These are phyloP conservation scores for Rhineura floridana DNA, from an alignment of 2,113 vertebrate genomes.

Conservation along the genomic window DNA sequence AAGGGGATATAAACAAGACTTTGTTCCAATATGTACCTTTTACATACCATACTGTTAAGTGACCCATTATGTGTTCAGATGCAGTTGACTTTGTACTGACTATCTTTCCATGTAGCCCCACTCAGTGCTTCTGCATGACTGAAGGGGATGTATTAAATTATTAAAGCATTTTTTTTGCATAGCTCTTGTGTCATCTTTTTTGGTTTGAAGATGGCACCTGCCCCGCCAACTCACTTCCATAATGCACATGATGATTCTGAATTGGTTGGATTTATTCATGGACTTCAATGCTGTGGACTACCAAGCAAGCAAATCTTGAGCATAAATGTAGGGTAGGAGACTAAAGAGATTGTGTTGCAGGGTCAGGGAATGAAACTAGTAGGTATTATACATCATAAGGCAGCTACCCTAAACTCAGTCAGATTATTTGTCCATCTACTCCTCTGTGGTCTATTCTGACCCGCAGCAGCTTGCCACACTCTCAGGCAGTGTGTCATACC, in stretches of 20 bases:
- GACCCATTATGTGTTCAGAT: constrained; percentile 37
- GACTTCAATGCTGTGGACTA: not conserved
- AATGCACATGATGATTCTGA: not conserved
- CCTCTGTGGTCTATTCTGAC: not conserved
- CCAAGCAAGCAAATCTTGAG: not conserved
- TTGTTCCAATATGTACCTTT: constrained; percentile 6
- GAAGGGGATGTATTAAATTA: constrained; percentile 44
- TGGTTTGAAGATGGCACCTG: not conserved
- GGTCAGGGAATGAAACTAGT: not conserved
- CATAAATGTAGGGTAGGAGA: not conserved
- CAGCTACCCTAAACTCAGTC: not conserved
- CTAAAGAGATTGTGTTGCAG: not conserved
- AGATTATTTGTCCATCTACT: not conserved
- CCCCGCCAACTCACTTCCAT: not conserved
- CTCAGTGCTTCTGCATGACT: constrained; percentile 36
- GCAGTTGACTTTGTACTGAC: constrained; percentile 24
- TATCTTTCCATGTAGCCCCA: constrained; percentile 21
- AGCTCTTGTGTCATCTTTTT: constrained; percentile 49
- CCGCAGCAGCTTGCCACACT: not conserved
- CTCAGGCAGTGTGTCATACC: not conserved
- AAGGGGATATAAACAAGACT: constrained; percentile 20
- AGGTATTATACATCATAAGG: not conserved
- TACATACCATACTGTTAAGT: constrained; percentile 10
- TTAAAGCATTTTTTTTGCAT: constrained; percentile 64
- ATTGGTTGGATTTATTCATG: not conserved